Percentiles rank a stretch among this genome's conserved stretches.
Evolutionary conservation across 2,797 vertebrate species (phyloP).

Genomic region (Mormyrops attenuatus): DNA sequence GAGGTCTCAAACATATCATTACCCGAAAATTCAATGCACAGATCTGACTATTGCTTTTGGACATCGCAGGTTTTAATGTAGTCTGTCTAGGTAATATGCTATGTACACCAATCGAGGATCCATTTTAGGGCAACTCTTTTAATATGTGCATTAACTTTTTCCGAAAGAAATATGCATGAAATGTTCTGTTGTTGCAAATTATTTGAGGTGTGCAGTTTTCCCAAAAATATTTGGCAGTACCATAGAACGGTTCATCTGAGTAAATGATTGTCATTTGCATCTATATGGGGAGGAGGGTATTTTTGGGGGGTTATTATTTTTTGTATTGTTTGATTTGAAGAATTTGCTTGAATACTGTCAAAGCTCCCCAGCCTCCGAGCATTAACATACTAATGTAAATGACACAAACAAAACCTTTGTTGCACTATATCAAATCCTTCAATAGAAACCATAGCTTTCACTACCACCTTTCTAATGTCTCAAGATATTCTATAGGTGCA

Average conservation of each 20-base stretch:
- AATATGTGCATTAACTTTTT: not conserved
- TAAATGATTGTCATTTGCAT: not conserved
- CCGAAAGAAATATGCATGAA: not conserved
- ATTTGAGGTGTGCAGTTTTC: slow-evolving; percentile 8
- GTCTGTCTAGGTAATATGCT: not conserved
- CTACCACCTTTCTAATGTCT: slow-evolving; percentile 18
- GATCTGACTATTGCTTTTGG: not conserved
- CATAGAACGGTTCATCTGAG: not conserved
- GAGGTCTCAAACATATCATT: slow-evolving; percentile 6
- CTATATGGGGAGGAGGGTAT: not conserved
- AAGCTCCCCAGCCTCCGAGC: slow-evolving; percentile 14
- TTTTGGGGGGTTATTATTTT: not conserved
- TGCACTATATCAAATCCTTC: slow-evolving; percentile 33
- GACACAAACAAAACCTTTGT: slow-evolving; percentile 13
- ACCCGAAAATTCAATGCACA: not conserved
- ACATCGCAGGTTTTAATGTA: not conserved
- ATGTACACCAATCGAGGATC: not conserved
- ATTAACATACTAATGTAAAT: slow-evolving; percentile 26
- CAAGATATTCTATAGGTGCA: slow-evolving; percentile 22
- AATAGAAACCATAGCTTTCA: slow-evolving; percentile 15
- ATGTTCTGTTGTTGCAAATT: not conserved
- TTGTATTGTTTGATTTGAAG: slow-evolving; percentile 12
- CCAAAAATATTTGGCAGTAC: not conserved
- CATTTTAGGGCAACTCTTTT: not conserved
- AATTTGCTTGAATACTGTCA: slow-evolving; percentile 18